Conservation (phyloP, 1,140 invertebrate species). For the Drosophila eugracilis region DNA sequence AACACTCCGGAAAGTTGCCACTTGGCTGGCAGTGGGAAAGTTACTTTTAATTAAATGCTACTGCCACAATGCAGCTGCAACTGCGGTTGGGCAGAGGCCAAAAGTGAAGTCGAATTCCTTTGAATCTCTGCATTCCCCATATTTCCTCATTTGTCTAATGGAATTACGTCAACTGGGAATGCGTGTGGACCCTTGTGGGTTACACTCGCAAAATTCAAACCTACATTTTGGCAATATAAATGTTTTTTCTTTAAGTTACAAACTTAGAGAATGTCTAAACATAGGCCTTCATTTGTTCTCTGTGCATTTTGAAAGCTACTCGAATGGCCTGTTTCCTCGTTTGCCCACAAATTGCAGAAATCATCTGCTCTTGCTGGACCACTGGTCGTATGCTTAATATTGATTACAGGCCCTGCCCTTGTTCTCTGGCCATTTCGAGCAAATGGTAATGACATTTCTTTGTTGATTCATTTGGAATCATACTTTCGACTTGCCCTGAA, state of each 20-base stretch:
- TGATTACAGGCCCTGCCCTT: slow-evolving; percentile 37
- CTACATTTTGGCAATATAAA: too few relatives aligned
- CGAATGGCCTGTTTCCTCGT: not conserved
- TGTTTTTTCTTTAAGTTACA: not conserved
- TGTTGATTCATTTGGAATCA: slow-evolving; percentile 7
- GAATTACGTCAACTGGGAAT: slow-evolving; percentile 39
- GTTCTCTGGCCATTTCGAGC: slow-evolving; percentile 25
- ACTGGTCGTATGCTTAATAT: slow-evolving; percentile 54
- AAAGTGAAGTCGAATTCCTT: not conserved
- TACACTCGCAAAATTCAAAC: not conserved
- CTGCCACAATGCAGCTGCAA: slow-evolving; percentile 6
- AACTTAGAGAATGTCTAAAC: not conserved
- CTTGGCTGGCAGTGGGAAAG: not conserved
- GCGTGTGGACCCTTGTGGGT: slow-evolving; percentile 1
- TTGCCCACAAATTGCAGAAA: slow-evolving; percentile 11
- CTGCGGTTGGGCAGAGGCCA: slow-evolving; percentile 1
- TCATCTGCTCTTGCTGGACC: slow-evolving; percentile 6
- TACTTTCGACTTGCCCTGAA: slow-evolving; percentile 26
- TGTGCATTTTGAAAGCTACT: not conserved
- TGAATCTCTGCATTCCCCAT: slow-evolving; percentile 4
- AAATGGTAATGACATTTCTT: slow-evolving; percentile 35
- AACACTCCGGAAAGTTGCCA: slow-evolving; percentile 6
- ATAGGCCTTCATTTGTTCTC: not conserved
- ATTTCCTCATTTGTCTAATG: slow-evolving; percentile 27
- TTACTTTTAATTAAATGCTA: slow-evolving; percentile 47